A percentile compares a stretch with the other conserved stretches of the same genome.
These are phyloP conservation scores for Lates japonicus DNA, from an alignment of 2,797 vertebrate genomes.

Conservation along the genomic window DNA sequence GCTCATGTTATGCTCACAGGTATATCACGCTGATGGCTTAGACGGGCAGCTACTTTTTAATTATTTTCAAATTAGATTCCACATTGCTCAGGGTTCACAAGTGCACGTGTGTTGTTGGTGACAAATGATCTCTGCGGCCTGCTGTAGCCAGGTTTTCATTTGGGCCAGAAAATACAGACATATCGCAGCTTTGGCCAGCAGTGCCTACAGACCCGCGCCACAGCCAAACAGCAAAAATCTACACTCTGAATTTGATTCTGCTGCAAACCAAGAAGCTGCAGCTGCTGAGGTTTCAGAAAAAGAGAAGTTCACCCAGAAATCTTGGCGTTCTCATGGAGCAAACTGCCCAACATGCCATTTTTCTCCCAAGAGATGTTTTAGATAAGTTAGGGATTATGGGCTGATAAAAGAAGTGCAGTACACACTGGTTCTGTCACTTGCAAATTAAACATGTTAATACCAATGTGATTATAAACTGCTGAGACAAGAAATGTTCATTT, in stretches of 20 bases:
- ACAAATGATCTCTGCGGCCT: slow-evolving; percentile 35
- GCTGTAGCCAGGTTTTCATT: slow-evolving; percentile 43
- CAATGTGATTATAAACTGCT: slow-evolving; percentile 1
- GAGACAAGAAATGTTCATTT: background rate
- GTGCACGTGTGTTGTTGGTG: background rate
- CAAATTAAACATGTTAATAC: background rate
- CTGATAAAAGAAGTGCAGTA: slow-evolving; percentile 6
- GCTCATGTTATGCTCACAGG: slow-evolving; percentile 47
- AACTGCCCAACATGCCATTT: slow-evolving; percentile 20
- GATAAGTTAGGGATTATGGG: slow-evolving; percentile 2
- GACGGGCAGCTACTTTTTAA: slow-evolving; percentile 44
- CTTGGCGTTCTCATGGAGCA: background rate
- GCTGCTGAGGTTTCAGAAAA: slow-evolving; percentile 27
- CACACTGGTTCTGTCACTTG: background rate
- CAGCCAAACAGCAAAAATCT: background rate
- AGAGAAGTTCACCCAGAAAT: slow-evolving; percentile 19
- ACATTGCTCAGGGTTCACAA: slow-evolving; percentile 9
- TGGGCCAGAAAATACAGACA: slow-evolving; percentile 22
- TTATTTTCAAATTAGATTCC: slow-evolving; percentile 52
- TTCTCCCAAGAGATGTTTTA: slow-evolving; percentile 10
- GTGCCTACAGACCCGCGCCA: background rate
- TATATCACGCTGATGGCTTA: slow-evolving; percentile 25
- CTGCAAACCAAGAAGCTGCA: slow-evolving; percentile 19
- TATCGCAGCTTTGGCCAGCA: slow-evolving; percentile 7
- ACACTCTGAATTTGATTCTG: slow-evolving; percentile 23